Conservation (phyloP, 2,797 vertebrate genomes). For the Bradypodion pumilum region DNA sequence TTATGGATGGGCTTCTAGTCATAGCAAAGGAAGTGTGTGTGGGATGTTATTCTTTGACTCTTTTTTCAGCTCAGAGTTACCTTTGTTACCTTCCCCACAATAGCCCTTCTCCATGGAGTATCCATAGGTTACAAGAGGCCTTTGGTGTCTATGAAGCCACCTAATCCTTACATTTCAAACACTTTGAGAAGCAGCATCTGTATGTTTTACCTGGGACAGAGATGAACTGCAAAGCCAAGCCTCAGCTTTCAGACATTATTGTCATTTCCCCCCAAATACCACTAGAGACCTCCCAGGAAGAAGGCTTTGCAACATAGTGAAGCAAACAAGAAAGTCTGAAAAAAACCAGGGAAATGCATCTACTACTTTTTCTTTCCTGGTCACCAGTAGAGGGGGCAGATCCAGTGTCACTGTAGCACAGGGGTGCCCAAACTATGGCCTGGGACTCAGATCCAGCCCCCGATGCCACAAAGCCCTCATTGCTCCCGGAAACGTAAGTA, state of each 20-base stretch:
- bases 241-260: not conserved
- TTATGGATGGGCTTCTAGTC: not conserved
- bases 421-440: no score
- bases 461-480: no score
- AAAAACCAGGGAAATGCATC: no score
- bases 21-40: not conserved
- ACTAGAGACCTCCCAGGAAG: not conserved
- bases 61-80: not conserved
- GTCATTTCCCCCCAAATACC: not conserved
- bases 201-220: not conserved
- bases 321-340: not conserved
- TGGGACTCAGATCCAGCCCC: no score
- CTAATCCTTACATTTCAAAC: not conserved
- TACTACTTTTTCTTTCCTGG: not conserved
- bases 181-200: not conserved
- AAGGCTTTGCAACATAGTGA: not conserved
- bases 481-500: no score
- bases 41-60: not conserved
- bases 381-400: not conserved
- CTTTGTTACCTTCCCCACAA: no score
- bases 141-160: not conserved
- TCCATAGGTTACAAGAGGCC: not conserved
- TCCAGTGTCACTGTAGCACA: not conserved
- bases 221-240: not conserved
- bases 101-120: not conserved